Percentiles rank a stretch among this genome's conserved stretches.
phyloP scores from a whole-genome alignment of 2,888 invertebrate genomes.

The Dasysyrphus albostriatus region DNA sequence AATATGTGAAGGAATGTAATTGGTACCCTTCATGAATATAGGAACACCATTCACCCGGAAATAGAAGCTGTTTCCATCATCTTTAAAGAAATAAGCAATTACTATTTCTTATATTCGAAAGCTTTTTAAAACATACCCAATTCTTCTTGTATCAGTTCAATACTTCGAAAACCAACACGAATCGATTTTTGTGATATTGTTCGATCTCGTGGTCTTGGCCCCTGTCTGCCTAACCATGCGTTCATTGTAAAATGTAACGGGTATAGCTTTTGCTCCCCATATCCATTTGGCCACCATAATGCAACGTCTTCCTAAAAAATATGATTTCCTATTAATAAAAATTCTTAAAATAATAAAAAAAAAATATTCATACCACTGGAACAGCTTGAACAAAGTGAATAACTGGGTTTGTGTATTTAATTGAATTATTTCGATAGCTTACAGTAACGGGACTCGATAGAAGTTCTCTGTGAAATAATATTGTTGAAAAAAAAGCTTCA shows the following conservation, averaged over 20 bases:
- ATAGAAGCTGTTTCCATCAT: conserved; percentile 90
- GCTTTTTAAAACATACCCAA: conserved; percentile 78
- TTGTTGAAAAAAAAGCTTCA: conserved; percentile 24
- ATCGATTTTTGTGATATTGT: conserved; percentile 85
- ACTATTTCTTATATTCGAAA: not conserved
- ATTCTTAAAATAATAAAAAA: not conserved
- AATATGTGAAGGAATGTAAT: conserved; percentile 95
- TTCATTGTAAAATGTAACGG: conserved; percentile 85
- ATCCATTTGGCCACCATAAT: conserved; percentile 98
- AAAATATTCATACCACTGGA: conserved; percentile 79
- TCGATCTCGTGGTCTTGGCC: conserved; percentile 78
- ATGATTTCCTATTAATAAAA: conserved; percentile 68
- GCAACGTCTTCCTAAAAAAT: conserved; percentile 84
- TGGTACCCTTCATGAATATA: conserved; percentile 97
- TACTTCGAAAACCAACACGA: conserved; percentile 92
- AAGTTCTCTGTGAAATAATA: conserved; percentile 80
- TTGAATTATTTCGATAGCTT: conserved; percentile 76
- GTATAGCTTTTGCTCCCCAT: conserved; percentile 92
- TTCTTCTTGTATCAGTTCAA: conserved; percentile 91
- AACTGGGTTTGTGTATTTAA: conserved; percentile 79
- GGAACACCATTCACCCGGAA: conserved; percentile 93
- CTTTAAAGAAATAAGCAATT: conserved; percentile 76
- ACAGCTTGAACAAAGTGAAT: conserved; percentile 80
- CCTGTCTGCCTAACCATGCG: conserved; percentile 79
- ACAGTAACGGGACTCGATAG: conserved; percentile 79